A percentile compares a stretch with the other conserved stretches of the same genome.
Evolutionary conservation across 2,888 invertebrate species (phyloP).

Genomic region (Ceratothoa steindachneri): DNA sequence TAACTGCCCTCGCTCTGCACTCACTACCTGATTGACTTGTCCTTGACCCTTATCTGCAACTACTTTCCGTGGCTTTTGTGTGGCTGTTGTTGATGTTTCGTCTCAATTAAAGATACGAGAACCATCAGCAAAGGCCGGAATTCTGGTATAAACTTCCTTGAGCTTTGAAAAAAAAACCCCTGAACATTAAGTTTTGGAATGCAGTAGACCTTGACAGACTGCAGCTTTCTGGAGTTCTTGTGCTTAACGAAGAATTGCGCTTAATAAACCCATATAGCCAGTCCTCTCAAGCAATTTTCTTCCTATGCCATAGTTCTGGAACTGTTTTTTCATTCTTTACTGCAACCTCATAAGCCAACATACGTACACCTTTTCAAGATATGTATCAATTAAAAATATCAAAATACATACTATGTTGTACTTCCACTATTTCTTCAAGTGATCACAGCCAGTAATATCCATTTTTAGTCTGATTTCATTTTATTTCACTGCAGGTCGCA

Average conservation of each 20-base stretch:
- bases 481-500: too few relatives aligned
- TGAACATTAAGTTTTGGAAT: neutral
- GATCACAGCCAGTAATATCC: too few relatives aligned
- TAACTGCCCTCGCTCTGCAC: constrained; percentile 35
- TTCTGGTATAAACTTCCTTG: constrained; percentile 4
- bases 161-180: constrained; percentile 4
- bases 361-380: constrained; percentile 6
- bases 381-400: too few relatives aligned
- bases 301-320: constrained; percentile 13
- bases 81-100: constrained; percentile 49
- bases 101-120: constrained; percentile 44
- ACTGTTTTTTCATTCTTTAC: constrained; percentile 18
- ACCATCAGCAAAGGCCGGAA: constrained; percentile 15
- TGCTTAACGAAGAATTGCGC: neutral
- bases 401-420: too few relatives aligned
- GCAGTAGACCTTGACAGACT: constrained; percentile 21
- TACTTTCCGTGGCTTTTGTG: constrained; percentile 48
- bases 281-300: constrained; percentile 15
- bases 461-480: too few relatives aligned
- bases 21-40: constrained; percentile 31
- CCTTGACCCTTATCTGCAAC: constrained; percentile 48
- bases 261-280: constrained; percentile 23
- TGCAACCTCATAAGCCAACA: constrained; percentile 14
- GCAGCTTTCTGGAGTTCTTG: constrained; percentile 21
- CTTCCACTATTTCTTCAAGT: too few relatives aligned